These are phyloP conservation scores for Apocheima hispidaria DNA, from an alignment of 2,888 invertebrate genomes.

Conservation along the genomic window DNA sequence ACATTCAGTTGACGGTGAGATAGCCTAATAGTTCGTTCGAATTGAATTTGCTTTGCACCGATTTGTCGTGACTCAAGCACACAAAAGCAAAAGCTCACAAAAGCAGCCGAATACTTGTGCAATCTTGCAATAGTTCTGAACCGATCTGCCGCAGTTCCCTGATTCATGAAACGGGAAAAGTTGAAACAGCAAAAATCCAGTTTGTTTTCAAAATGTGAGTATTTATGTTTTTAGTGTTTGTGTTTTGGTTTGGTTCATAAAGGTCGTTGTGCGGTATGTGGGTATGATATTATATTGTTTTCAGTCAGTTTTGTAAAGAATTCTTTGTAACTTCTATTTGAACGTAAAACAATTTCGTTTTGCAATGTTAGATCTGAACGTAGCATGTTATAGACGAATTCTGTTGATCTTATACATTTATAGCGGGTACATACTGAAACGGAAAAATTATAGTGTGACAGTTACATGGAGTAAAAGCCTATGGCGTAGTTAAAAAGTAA, in stretches of 20 bases:
- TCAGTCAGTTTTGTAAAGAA: neutral
- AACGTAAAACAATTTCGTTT: neutral
- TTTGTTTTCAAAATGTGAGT: slow-evolving; percentile 51
- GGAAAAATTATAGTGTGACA: too few relatives aligned
- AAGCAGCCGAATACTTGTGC: slow-evolving; percentile 24
- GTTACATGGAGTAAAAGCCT: too few relatives aligned
- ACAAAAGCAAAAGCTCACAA: slow-evolving; percentile 46
- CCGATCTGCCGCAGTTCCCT: slow-evolving; percentile 26
- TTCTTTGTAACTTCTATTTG: neutral
- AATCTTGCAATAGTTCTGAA: slow-evolving; percentile 32
- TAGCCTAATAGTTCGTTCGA: slow-evolving; percentile 65
- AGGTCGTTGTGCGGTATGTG: neutral
- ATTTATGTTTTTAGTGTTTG: slow-evolving; percentile 35
- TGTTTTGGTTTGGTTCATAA: slow-evolving; percentile 28
- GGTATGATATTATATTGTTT: neutral
- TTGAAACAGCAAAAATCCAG: slow-evolving; percentile 39
- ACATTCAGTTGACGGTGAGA: slow-evolving; percentile 68
- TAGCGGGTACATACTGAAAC: neutral
- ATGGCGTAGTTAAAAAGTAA: too few relatives aligned
- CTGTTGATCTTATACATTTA: neutral
- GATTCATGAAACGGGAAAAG: slow-evolving; percentile 39
- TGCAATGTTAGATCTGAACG: neutral
- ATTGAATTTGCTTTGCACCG: slow-evolving; percentile 57
- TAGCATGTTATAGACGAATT: neutral
- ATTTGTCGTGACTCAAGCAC: slow-evolving; percentile 40